Percentiles rank a stretch among this genome's conserved stretches.
Evolutionary conservation across 2,113 vertebrate genomes (phyloP).

Genomic region (Dipodomys stephensi): DNA sequence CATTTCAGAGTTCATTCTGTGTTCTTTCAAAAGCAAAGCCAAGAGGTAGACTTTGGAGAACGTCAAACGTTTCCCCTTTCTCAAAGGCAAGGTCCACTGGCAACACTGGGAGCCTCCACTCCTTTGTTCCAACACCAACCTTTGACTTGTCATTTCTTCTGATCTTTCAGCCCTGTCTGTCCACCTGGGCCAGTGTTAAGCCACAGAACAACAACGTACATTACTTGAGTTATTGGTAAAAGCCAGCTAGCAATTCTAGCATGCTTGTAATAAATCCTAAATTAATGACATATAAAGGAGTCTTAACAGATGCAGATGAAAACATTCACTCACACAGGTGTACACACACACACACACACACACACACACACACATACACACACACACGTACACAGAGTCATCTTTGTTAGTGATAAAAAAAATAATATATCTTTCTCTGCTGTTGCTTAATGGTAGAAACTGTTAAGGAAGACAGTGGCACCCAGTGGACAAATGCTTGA

Average conservation of each 20-base stretch:
- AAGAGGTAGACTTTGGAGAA: background rate
- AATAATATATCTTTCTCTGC: background rate
- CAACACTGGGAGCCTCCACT: background rate
- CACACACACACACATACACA: background rate
- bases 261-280: background rate
- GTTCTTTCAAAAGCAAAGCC: background rate
- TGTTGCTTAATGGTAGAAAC: background rate
- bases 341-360: background rate
- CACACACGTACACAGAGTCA: background rate
- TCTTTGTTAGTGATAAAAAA: background rate
- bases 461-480: constrained; percentile 77
- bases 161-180: background rate
- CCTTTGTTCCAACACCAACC: background rate
- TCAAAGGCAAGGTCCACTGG: background rate
- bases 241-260: background rate
- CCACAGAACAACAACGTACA: background rate
- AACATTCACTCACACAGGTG: background rate
- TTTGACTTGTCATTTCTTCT: background rate
- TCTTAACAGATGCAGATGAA: background rate
- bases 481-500: constrained; percentile 77
- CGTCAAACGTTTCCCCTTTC: background rate
- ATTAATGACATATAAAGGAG: constrained; percentile 25
- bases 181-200: background rate
- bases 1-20: background rate
- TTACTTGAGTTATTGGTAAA: constrained; percentile 6